Conservation (phyloP, 1,140 invertebrate species). For the Caenorhabditis brenneri region DNA sequence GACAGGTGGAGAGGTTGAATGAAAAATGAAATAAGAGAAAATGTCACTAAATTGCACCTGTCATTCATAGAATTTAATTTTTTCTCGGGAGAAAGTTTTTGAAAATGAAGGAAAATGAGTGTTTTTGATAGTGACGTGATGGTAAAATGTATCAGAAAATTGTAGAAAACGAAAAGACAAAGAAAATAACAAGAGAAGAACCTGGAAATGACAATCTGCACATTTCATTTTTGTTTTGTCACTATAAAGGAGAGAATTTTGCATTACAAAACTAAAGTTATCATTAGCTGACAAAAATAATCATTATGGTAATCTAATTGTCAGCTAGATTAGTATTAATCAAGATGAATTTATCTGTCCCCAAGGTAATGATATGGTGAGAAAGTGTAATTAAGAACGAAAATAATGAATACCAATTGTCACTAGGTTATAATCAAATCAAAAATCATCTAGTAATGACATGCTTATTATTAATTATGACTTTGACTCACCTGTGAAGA, state of each 20-base stretch:
- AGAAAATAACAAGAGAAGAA: too few species aligned
- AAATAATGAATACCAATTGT: too few species aligned
- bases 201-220: too few species aligned
- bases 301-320: too few species aligned
- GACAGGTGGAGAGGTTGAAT: background rate
- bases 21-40: background rate
- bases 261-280: too few species aligned
- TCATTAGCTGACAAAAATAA: too few species aligned
- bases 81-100: background rate
- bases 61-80: background rate
- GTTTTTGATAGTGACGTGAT: background rate
- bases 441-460: background rate
- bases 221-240: too few species aligned
- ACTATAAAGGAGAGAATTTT: too few species aligned
- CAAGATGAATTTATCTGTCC: too few species aligned
- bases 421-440: too few species aligned
- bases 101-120: background rate
- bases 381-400: background rate
- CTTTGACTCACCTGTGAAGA: conserved; percentile 34
- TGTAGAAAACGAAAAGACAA: too few species aligned
- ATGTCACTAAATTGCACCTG: conserved; percentile 10
- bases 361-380: background rate
- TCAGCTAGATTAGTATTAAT: too few species aligned
- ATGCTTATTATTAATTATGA: background rate
- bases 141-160: background rate